phyloP scores from a whole-genome alignment of 2,113 vertebrate genomes.

The Acrocephalus kingi region DNA sequence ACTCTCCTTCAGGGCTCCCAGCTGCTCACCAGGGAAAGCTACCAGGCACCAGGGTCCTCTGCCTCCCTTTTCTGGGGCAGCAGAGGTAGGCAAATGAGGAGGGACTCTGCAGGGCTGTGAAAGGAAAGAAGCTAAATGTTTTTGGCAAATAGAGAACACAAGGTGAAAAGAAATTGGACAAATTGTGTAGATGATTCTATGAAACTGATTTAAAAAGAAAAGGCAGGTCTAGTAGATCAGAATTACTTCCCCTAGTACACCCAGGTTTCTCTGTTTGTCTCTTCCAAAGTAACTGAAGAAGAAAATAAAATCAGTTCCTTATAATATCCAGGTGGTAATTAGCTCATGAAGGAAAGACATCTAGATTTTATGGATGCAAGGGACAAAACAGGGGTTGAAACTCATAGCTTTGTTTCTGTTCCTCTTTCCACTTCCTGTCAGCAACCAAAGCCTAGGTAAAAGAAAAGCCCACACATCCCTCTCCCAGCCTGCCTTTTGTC shows the following conservation, averaged over 20 bases:
- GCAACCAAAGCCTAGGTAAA: background rate
- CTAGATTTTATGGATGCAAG: background rate
- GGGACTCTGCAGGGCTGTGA: background rate
- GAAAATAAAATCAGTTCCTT: background rate
- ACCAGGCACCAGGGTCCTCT: accelerated
- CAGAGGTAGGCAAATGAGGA: background rate
- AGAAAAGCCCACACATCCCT: background rate
- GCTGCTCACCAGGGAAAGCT: background rate
- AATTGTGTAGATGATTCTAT: background rate
- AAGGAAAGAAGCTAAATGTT: background rate
- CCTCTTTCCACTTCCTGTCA: background rate
- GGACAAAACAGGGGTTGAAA: background rate
- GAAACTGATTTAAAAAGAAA: background rate
- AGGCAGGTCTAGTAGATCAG: background rate
- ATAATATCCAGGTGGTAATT: background rate
- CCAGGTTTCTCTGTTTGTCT: background rate
- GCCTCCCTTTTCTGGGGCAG: background rate
- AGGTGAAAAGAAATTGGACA: background rate
- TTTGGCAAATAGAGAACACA: background rate
- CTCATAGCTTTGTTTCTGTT: background rate
- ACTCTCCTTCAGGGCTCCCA: background rate
- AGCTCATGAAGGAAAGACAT: background rate
- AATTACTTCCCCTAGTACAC: background rate
- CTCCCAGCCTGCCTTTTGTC: background rate
- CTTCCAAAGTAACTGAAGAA: background rate